Base-by-base conservation (phyloP, 1,140 invertebrate genomes). In the Leptoteleia sp. region DNA sequence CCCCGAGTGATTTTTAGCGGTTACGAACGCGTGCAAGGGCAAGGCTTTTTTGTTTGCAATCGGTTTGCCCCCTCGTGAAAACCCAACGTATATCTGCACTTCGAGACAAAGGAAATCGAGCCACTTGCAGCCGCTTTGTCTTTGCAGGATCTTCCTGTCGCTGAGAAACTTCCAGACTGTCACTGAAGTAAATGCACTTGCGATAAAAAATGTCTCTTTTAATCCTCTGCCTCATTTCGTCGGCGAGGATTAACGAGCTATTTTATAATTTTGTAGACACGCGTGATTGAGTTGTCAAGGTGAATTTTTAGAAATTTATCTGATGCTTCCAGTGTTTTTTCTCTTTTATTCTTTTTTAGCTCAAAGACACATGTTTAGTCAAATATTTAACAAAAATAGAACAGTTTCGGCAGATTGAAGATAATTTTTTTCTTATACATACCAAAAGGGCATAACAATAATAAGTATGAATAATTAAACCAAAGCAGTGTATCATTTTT, bases 1-100 rank as follows among this genome's bases (percentile, higher is more conserved):
- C 68, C 71, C 65, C 65, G 52, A 77, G 79, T 75, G 54, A 81
- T 83, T 86, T 83, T 83, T 81, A 81, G 65, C 82, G 72, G 71
- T 83, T 73, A 55, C 55, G 70, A 83, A 79, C 54, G 79, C 76
- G 81, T 82, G 84, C 84, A 86, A 86, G 84, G 84, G 84, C 84
- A 85, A 86, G 83, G 84, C 61, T 86, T 86, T 84, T 85, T 85
- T 82, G 43, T n/a, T 16, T 11, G 45, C 31, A 19, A 35, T 1
- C 47, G 8, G 12, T 25, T 40, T 43, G 64, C 33, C 73, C 45
- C 55, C 31, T 38, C 50, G 59, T 9, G 67, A 65, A 75, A 78
- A 42, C 40, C 22, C 22, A 38, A 9, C 22, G 37, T 37, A 15
- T 16, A 64, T 65, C 33, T 25, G n/a, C n/a, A 25, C 22, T 1